These are phyloP conservation scores for Scaptomyza polygonia DNA, from an alignment of 2,888 invertebrate genomes.

Conservation along the genomic window DNA sequence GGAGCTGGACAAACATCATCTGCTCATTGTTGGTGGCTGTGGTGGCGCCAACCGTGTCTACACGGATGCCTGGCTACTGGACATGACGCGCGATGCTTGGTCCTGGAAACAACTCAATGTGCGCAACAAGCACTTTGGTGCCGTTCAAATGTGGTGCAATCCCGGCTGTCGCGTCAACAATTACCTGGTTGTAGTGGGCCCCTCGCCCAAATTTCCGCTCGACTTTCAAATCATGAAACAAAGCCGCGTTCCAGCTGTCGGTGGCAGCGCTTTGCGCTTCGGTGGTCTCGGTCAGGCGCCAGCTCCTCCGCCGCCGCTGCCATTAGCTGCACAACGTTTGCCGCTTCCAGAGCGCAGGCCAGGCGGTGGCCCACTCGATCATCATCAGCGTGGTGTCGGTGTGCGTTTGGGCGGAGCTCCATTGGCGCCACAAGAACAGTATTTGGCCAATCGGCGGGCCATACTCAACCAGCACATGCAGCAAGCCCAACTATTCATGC, in stretches of 20 bases:
- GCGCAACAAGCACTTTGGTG: constrained; percentile 90
- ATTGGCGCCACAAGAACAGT: constrained; percentile 77
- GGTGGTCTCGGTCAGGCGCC: constrained; percentile 56
- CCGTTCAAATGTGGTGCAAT: constrained; percentile 96
- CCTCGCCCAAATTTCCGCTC: constrained; percentile 82
- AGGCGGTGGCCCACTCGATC: constrained; percentile 40
- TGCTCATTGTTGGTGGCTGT: constrained; percentile 94
- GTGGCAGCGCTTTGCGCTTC: constrained; percentile 60
- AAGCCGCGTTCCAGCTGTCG: constrained; percentile 77
- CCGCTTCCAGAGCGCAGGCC: constrained; percentile 45
- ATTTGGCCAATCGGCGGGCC: constrained; percentile 80
- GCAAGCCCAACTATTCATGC: constrained; percentile 74
- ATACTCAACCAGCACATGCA: constrained; percentile 80
- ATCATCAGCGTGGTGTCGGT: constrained; percentile 41
- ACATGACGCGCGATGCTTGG: constrained; percentile 89
- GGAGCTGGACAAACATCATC: constrained; percentile 89
- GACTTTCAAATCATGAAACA: constrained; percentile 84
- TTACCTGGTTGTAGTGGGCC: constrained; percentile 89
- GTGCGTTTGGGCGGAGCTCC: constrained; percentile 66
- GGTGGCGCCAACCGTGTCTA: constrained; percentile 94
- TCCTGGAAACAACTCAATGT: constrained; percentile 91
- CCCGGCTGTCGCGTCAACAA: constrained; percentile 92
- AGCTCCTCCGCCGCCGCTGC: constrained; percentile 53
- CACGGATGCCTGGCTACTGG: constrained; percentile 95
- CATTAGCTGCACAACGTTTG: constrained; percentile 39